Evolutionary conservation across 2,888 invertebrate species (phyloP).

Genomic region (Zaprionus lineosus): DNA sequence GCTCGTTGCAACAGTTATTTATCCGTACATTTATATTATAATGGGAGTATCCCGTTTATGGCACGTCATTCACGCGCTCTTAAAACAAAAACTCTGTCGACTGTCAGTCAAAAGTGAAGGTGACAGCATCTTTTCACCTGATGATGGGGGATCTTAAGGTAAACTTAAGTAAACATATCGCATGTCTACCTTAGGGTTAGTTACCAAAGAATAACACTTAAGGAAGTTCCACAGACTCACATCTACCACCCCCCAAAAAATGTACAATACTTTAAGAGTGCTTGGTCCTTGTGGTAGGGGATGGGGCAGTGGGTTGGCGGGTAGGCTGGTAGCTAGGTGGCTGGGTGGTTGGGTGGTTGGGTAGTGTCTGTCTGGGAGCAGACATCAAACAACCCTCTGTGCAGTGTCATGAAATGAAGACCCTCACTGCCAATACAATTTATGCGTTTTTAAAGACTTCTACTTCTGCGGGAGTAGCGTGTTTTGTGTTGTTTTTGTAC

Average conservation of each 20-base stretch:
- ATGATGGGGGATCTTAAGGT: not conserved
- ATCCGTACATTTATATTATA: constrained; percentile 36
- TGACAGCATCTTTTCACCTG: constrained; percentile 20
- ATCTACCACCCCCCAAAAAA: not conserved
- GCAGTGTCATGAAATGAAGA: constrained; percentile 18
- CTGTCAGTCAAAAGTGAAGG: constrained; percentile 54
- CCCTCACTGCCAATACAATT: constrained; percentile 41
- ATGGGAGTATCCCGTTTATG: constrained; percentile 48
- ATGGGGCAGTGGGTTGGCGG: too few relatives aligned
- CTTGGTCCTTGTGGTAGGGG: too few relatives aligned
- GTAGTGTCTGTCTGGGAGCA: constrained; percentile 16
- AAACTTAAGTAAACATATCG: not conserved
- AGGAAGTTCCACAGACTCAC: constrained; percentile 38
- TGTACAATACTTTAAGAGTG: too few relatives aligned
- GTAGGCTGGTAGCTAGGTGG: too few relatives aligned
- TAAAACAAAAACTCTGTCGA: constrained; percentile 71
- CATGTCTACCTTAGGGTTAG: constrained; percentile 59
- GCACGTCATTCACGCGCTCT: constrained; percentile 59
- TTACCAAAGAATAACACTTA: constrained; percentile 67
- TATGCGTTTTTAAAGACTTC: constrained; percentile 73
- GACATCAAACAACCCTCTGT: constrained; percentile 52
- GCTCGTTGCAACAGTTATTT: constrained; percentile 50
- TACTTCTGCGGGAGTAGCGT: constrained; percentile 16
- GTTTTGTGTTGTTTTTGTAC: constrained; percentile 38
- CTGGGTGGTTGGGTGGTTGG: constrained; percentile 13